These are phyloP conservation scores for Buathra laborator DNA, from an alignment of 2,888 invertebrate genomes.

Conservation along the genomic window DNA sequence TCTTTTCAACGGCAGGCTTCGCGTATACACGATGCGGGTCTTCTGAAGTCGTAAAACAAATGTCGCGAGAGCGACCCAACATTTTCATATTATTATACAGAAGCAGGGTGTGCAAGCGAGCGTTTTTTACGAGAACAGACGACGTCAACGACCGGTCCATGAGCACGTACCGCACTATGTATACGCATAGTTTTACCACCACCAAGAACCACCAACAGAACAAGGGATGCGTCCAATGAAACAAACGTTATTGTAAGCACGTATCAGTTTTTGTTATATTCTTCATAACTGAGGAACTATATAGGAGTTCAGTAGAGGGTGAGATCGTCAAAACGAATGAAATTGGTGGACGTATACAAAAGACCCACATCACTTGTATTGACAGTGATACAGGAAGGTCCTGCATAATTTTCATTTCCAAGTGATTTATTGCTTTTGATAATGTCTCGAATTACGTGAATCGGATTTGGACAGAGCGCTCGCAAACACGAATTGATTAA, in stretches of 20 bases:
- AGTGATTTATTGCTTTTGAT: too few species aligned
- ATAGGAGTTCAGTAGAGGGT: background rate
- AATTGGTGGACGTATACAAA: background rate
- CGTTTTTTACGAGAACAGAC: slow-evolving; percentile 41
- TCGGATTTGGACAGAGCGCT: too few species aligned
- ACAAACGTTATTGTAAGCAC: background rate
- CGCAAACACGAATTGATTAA: too few species aligned
- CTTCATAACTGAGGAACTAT: background rate
- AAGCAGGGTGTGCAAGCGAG: background rate
- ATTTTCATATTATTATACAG: slow-evolving; percentile 60
- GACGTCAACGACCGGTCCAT: slow-evolving; percentile 11
- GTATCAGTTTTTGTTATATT: background rate
- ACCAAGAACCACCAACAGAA: background rate
- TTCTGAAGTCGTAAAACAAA: slow-evolving; percentile 53
- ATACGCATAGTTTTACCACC: background rate
- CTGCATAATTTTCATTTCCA: background rate
- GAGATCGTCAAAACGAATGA: slow-evolving; percentile 16
- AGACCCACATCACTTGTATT: background rate
- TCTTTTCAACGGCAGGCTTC: background rate
- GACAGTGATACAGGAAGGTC: background rate
- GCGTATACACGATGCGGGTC: slow-evolving; percentile 9
- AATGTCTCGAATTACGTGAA: too few species aligned
- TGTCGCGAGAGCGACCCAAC: slow-evolving; percentile 47
- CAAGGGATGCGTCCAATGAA: background rate
- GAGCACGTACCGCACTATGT: background rate